Conservation (phyloP, 2,113 vertebrate genomes). For the Cephalopholis sonnerati region DNA sequence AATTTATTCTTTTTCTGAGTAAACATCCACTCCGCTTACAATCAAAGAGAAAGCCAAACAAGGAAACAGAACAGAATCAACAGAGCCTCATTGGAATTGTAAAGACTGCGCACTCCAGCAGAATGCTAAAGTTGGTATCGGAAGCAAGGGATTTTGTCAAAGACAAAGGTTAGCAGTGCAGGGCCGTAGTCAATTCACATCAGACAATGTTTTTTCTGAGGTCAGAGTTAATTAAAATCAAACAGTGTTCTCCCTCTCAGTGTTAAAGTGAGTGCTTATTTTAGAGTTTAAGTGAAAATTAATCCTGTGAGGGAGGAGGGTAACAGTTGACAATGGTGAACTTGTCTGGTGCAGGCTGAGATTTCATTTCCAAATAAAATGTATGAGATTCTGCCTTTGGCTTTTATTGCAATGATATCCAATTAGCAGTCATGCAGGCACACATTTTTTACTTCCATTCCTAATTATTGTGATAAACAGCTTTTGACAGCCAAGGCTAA, state of each 20-base stretch:
- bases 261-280: constrained; percentile 19
- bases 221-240: constrained; percentile 57
- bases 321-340: neutral
- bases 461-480: constrained; percentile 68
- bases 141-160: neutral
- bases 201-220: neutral
- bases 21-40: constrained; percentile 53
- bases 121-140: constrained; percentile 33
- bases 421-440: constrained; percentile 32
- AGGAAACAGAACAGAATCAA: constrained; percentile 54
- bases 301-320: constrained; percentile 1
- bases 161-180: constrained; percentile 29
- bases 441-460: neutral
- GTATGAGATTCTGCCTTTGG: constrained; percentile 14
- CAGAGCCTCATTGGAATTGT: constrained; percentile 40
- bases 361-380: constrained; percentile 29
- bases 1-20: constrained; percentile 61
- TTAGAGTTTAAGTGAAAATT: constrained; percentile 19
- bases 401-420: constrained; percentile 34
- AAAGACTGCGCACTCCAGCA: constrained; percentile 41
- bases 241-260: constrained; percentile 15
- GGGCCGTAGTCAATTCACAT: constrained; percentile 19
- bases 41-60: constrained; percentile 61
- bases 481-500: constrained; percentile 62
- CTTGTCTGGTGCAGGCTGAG: neutral